Percentiles rank a stretch among this genome's conserved stretches.
phyloP scores from a whole-genome alignment of 2,797 vertebrate genomes.

The Pristis pectinata region DNA sequence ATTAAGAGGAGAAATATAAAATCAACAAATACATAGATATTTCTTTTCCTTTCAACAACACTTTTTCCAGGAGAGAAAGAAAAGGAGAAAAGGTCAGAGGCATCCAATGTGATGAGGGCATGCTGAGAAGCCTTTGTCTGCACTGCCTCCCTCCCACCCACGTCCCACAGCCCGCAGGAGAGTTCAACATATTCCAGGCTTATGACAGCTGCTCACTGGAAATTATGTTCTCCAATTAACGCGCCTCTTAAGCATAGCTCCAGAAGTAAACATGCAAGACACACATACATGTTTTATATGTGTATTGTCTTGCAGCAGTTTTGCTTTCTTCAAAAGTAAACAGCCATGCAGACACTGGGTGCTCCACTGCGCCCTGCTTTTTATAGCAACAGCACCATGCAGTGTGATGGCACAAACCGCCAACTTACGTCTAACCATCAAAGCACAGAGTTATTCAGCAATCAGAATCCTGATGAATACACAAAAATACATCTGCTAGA shows the following conservation, averaged over 20 bases:
- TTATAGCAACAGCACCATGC: not conserved
- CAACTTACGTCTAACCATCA: not conserved
- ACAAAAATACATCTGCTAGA: not conserved
- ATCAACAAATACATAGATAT: not conserved
- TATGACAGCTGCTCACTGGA: slow-evolving; percentile 21
- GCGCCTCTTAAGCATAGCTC: not conserved
- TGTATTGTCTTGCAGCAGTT: not conserved
- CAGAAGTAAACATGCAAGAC: not conserved
- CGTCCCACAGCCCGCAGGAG: not conserved
- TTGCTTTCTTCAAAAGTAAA: not conserved
- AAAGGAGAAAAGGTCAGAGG: not conserved
- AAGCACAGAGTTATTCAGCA: not conserved
- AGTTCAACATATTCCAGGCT: not conserved
- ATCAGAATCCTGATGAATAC: not conserved
- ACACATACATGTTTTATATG: not conserved
- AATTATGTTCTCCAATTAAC: not conserved
- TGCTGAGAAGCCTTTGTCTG: slow-evolving; percentile 24
- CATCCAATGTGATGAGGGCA: not conserved
- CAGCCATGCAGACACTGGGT: not conserved
- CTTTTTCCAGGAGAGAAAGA: not conserved
- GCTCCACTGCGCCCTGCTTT: not conserved
- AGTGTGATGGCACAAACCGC: not conserved
- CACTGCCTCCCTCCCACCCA: not conserved
- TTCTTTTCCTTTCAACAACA: not conserved
- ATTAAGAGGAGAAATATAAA: not conserved